Conservation (phyloP, 2,113 vertebrate genomes). For the Sprattus sprattus region DNA sequence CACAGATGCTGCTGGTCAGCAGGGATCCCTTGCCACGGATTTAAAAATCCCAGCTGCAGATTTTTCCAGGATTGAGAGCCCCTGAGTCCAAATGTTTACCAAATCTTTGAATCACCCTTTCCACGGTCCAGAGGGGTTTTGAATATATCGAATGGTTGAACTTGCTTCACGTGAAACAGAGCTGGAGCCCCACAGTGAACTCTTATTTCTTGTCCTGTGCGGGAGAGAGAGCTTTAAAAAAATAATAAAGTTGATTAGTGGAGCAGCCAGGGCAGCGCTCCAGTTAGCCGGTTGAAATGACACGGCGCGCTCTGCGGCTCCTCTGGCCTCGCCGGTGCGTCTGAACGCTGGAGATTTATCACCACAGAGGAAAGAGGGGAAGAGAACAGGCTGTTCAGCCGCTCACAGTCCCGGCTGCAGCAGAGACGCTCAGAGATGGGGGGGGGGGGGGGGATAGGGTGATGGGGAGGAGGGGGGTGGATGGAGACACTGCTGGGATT, state of each 20-base stretch:
- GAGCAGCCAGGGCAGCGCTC: conserved; percentile 4
- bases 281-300: background rate
- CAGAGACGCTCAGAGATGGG: background rate
- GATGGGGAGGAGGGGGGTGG: background rate
- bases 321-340: background rate
- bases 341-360: conserved; percentile 4
- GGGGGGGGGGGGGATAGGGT: background rate
- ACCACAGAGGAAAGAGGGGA: background rate
- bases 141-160: background rate
- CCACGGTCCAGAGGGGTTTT: background rate
- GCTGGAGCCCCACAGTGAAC: background rate
- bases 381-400: conserved; percentile 5
- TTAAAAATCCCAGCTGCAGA: background rate
- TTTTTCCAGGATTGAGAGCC: background rate
- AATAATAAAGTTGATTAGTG: background rate
- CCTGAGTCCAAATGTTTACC: background rate
- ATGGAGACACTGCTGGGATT: background rate
- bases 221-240: background rate
- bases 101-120: background rate
- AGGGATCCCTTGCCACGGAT: background rate
- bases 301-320: background rate
- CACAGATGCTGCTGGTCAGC: conserved; percentile 4
- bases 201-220: background rate
- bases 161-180: background rate
- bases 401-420: background rate